Conservation (phyloP, 2,797 vertebrate species). For the Micropoecilia bifurca region DNA sequence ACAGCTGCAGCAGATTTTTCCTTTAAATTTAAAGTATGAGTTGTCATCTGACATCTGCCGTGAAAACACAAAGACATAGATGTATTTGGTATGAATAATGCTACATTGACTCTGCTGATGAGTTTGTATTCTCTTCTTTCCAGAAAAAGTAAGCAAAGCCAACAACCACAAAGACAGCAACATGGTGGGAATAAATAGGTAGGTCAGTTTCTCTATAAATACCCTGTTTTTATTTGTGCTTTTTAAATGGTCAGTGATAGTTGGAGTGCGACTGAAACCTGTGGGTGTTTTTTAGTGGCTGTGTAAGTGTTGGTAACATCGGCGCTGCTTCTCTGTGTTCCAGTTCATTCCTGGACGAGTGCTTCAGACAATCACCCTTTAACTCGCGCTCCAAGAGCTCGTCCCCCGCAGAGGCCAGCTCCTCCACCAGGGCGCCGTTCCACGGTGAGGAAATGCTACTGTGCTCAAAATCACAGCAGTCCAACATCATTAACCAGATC, state of each 20-base stretch:
- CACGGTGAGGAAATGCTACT: constrained; percentile 83
- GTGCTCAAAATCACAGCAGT: neutral
- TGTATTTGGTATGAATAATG: neutral
- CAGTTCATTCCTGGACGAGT: constrained; percentile 97
- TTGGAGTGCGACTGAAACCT: neutral
- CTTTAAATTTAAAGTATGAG: neutral
- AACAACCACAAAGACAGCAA: constrained; percentile 93
- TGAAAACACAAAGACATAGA: neutral
- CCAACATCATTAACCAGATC: neutral
- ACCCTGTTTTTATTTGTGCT: neutral
- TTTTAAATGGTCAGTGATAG: neutral
- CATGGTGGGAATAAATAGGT: constrained; percentile 93
- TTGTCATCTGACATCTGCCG: neutral
- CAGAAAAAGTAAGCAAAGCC: constrained; percentile 99
- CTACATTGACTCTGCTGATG: neutral
- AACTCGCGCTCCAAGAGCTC: constrained; percentile 94
- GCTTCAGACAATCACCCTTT: constrained; percentile 99
- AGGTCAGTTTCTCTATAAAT: constrained; percentile 51
- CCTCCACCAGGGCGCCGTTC: constrained; percentile 85
- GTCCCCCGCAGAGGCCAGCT: constrained; percentile 87
- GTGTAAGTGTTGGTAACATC: constrained; percentile 32
- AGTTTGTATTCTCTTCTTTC: constrained; percentile 29
- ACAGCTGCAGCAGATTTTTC: neutral
- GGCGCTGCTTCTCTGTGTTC: constrained; percentile 53
- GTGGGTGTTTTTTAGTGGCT: constrained; percentile 4